Evolutionary conservation across 2,888 invertebrate genomes (phyloP).

Genomic region (Netelia melanura): DNA sequence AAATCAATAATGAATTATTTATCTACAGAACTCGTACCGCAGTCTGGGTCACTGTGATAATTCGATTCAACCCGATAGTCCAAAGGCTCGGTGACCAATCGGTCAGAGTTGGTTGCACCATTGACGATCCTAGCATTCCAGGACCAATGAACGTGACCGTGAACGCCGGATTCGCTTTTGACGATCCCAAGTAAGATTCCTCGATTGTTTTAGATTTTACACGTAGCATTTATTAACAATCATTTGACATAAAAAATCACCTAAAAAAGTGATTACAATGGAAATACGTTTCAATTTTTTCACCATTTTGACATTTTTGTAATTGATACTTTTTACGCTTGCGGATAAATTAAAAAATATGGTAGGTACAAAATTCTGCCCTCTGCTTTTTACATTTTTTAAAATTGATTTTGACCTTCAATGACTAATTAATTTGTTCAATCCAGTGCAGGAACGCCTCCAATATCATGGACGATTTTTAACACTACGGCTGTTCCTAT

Average conservation of each 20-base stretch:
- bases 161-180: constrained; percentile 87
- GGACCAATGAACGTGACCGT: constrained; percentile 85
- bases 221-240: not conserved
- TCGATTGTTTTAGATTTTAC: not conserved
- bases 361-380: too few relatives aligned
- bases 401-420: not conserved
- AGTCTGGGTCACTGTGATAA: constrained; percentile 91
- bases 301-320: not conserved
- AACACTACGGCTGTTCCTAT: constrained; percentile 85
- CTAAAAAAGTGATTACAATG: too few relatives aligned
- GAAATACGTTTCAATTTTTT: not conserved
- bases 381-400: not conserved
- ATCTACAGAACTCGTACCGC: constrained; percentile 87
- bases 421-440: not conserved
- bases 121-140: constrained; percentile 85
- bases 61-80: constrained; percentile 94
- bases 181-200: constrained; percentile 85
- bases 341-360: not conserved
- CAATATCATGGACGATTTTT: constrained; percentile 85
- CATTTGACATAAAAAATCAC: not conserved
- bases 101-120: constrained; percentile 92
- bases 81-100: constrained; percentile 94
- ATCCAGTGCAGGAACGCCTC: constrained; percentile 81
- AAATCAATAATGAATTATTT: constrained; percentile 12
- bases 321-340: not conserved